Evolutionary conservation across 2,888 invertebrate genomes (phyloP).

Genomic region (Drosophila algonquin): DNA sequence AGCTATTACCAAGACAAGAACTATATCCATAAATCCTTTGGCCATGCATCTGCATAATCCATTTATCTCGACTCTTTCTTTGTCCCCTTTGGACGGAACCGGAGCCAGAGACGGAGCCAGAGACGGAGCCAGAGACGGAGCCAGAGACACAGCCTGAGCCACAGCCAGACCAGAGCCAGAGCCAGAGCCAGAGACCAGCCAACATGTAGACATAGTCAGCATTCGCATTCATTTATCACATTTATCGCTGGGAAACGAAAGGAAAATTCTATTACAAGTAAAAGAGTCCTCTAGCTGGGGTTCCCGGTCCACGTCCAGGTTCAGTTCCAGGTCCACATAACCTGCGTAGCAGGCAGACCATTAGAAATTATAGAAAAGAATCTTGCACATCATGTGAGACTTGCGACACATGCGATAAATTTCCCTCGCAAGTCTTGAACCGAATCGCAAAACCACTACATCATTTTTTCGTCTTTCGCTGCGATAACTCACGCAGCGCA

Average conservation of each 20-base stretch:
- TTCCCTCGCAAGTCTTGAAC: constrained; percentile 49
- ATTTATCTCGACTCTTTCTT: constrained; percentile 48
- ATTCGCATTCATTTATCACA: constrained; percentile 69
- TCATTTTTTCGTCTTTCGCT: constrained; percentile 60
- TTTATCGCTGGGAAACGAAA: constrained; percentile 73
- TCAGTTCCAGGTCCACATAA: constrained; percentile 23
- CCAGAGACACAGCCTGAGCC: background rate
- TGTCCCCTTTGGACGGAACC: background rate
- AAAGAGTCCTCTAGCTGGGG: constrained; percentile 46
- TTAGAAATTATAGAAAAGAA: constrained; percentile 62
- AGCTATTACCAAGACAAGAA: constrained; percentile 73
- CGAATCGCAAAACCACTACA: constrained; percentile 61
- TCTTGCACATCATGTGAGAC: constrained; percentile 75
- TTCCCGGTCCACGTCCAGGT: no score
- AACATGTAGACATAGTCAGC: constrained; percentile 34
- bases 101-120: no score
- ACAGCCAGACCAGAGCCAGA: background rate
- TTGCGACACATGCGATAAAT: constrained; percentile 78
- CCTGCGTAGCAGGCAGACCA: constrained; percentile 65
- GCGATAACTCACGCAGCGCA: constrained; percentile 23
- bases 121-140: background rate
- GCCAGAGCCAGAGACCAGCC: constrained; percentile 8
- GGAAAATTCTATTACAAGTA: constrained; percentile 73
- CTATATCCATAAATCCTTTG: constrained; percentile 64
- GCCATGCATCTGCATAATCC: constrained; percentile 72